A percentile compares a stretch with the other conserved stretches of the same genome.
phyloP scores from a whole-genome alignment of 2,113 vertebrate species.

The Lathamus discolor region DNA sequence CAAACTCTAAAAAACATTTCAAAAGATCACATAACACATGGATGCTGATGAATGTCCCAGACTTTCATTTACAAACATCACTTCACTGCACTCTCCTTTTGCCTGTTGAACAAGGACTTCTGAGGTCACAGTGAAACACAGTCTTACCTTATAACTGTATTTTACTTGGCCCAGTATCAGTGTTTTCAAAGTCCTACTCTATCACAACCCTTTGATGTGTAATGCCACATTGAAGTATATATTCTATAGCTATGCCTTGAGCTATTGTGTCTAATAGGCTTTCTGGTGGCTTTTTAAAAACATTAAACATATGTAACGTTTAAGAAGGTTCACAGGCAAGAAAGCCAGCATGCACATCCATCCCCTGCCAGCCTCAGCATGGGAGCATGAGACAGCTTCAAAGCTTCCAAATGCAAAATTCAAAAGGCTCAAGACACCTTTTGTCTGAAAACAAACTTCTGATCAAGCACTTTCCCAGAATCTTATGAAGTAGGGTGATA shows the following conservation, averaged over 20 bases:
- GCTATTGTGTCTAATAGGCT: slow-evolving; percentile 22
- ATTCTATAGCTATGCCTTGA: slow-evolving; percentile 6
- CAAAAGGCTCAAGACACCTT: background rate
- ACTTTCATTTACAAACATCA: background rate
- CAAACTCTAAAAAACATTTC: background rate
- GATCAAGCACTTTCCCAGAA: background rate
- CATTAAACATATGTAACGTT: background rate
- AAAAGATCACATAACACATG: background rate
- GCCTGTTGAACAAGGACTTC: background rate
- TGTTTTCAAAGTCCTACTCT: slow-evolving; percentile 19
- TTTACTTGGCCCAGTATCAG: background rate
- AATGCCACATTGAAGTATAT: background rate
- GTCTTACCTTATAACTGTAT: background rate
- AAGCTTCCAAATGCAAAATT: background rate
- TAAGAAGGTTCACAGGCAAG: slow-evolving; percentile 19
- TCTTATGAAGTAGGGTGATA: background rate
- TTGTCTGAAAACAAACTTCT: background rate
- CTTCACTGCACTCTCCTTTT: background rate
- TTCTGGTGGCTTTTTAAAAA: slow-evolving; percentile 30
- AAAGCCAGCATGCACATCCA: background rate
- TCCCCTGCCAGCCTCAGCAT: background rate
- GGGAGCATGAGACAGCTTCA: slow-evolving; percentile 8
- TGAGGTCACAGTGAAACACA: background rate
- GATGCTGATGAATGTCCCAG: background rate
- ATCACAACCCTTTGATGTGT: slow-evolving; percentile 20